Percentiles rank a stretch among this genome's conserved stretches.
Conservation (phyloP, 2,888 invertebrate species). For the Eupithecia insigniata region DNA sequence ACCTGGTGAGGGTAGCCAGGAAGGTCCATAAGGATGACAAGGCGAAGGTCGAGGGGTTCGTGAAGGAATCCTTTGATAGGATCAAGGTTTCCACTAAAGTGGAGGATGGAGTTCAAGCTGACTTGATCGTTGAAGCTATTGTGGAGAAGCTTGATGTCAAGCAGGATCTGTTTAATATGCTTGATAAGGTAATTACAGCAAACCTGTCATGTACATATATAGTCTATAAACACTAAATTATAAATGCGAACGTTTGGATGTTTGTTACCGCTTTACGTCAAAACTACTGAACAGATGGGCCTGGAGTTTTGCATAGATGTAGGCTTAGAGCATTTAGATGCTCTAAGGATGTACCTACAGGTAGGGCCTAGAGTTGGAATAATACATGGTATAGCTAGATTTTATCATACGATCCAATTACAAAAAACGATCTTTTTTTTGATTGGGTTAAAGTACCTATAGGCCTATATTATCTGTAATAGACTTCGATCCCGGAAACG, state of each 20-base stretch:
- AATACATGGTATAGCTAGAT: too few relatives aligned
- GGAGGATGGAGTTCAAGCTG: constrained; percentile 85
- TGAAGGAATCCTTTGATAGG: constrained; percentile 83
- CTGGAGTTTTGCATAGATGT: not conserved
- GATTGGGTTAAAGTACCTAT: too few relatives aligned
- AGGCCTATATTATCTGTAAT: too few relatives aligned
- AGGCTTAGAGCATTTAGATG: too few relatives aligned
- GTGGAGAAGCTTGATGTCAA: constrained; percentile 92
- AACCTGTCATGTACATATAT: too few relatives aligned
- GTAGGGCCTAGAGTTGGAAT: too few relatives aligned
- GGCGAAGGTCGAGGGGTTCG: constrained; percentile 87
- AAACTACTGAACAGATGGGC: not conserved
- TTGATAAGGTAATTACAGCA: constrained; percentile 85
- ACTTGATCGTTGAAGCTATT: constrained; percentile 94
- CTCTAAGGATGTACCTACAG: too few relatives aligned
- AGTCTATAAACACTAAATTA: too few relatives aligned
- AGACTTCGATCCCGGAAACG: too few relatives aligned
- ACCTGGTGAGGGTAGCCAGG: constrained; percentile 90
- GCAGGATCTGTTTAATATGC: constrained; percentile 89
- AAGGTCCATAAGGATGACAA: constrained; percentile 89
- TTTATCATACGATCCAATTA: too few relatives aligned
- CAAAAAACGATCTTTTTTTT: too few relatives aligned
- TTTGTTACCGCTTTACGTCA: not conserved
- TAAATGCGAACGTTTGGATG: not conserved
- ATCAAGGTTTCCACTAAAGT: constrained; percentile 84